Base-by-base conservation (phyloP, 2,888 invertebrate genomes). In the Noctua janthina region DNA sequence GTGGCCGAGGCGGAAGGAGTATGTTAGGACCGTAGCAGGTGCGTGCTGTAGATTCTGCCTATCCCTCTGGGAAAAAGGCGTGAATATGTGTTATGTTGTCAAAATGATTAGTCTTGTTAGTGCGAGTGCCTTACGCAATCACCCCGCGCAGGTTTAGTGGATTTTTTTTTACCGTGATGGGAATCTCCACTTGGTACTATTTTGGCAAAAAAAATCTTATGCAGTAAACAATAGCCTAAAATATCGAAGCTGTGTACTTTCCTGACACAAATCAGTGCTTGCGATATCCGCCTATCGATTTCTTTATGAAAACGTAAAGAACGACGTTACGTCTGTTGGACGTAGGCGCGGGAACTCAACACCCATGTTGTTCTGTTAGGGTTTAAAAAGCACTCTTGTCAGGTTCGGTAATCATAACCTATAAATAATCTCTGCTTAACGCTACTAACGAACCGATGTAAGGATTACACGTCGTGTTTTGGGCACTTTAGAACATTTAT, bases 181-280 rank as follows among this genome's bases (percentile, higher is more conserved):
- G 17, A 17, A 35, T 35, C 2, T 64, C 8, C 7, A 17, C 8
- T 35, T 17, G 13, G 20, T 15, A 59, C 35, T 46, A n/a, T 59
- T 39, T n/a, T 13, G n/a, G 6, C 20, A 74, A 13, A n/a, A 35
- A n/a, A 20, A n/a, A 39, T 17, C 13, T 46, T 39, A 13, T 39
- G 49, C 0, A 72, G 29, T 77, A n/a, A 70, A 59, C 51, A 54
- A 39, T 69, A 59, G 71, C 29, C 54, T 49, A 39, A 68, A 74
- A 66, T 59, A 56, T 64, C 59, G 39, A 35, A 54, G 59, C 17
- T 66, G 69, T 74, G 49, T 66, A 20, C 56, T 62, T 49, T 70
- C 1, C 15, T 35, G 84, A 83, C 79, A 74, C 39, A 73, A 69
- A 83, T 39, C 70, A 59, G 62, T 72, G 74, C 66, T 49, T 35